Base-by-base conservation (phyloP, 2,113 vertebrate genomes). In the Grantiella picta region DNA sequence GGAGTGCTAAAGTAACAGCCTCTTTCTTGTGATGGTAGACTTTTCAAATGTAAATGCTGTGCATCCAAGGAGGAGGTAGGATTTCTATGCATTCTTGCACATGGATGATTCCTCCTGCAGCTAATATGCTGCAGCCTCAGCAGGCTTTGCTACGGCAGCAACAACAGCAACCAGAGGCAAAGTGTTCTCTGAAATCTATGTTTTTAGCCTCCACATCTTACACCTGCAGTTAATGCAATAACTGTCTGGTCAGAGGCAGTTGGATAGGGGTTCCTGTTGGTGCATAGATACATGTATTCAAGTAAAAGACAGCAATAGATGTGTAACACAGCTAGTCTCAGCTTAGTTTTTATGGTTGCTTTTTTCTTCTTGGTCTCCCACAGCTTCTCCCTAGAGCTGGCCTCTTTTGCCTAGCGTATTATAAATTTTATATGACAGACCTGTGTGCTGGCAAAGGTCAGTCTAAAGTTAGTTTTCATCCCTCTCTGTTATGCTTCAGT, bases 241-340 rank as follows among this genome's bases (percentile, higher is more conserved):
- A 82, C 38, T 5, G 53, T 65, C 49, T 73, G 40, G 18, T 56
- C 18, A 42, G 40, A 88, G 28, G 53, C 75, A 72, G 85, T 31
- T 90, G 92, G 53, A 16, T 47, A 27, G 36, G 42, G 31, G 36
- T 31, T 50, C 1, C 2, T 56, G 29, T 60, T 1, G 6, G 11
- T 31, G 47, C 15, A 3, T 19, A 70, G 49, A 33, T n/a, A 23
- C 0, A 0, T 25, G 4, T 49, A 7, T 45, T 85, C 22, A 45
- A 76, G 16, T 50, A 38, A 75, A 78, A 87, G 63, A 15, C n/a
- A 57, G 31, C 45, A 65, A 40, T 7, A 59, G 49, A 45, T 24
- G 15, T 56, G 40, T 65, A 35, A 52, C 35, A 17, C 3, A 60
- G 21, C 31, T 54, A 31, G 31, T 27, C 5, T 73, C 38, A 4